Evolutionary conservation across 2,113 vertebrate species (phyloP), one percentile per base, ranked within the genome.

Genomic region (Myotis davidii): DNA sequence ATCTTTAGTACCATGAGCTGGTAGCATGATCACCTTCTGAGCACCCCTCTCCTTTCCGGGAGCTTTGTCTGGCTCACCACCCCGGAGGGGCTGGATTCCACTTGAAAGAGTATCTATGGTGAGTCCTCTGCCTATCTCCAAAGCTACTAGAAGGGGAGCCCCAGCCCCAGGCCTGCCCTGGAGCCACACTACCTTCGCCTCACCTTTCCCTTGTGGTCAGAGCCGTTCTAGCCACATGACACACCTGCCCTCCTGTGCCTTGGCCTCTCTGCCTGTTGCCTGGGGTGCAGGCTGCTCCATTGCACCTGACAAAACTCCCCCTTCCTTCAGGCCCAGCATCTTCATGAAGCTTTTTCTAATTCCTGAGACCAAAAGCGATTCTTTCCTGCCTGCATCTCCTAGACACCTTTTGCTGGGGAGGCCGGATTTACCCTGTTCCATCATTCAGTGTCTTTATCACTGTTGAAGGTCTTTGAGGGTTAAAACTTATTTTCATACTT

Each of bases 291-390:
- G 37, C 29, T 37, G 4, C 50, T 50, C 50, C 32, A 27, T 74
- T 48, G 45, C 25, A 18, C 59, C 48, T 20, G 50, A 85, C 52
- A 85, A 61, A 85, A 56, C 20, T 5, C 21, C 69, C 21, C 73
- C 23, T 85, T 61, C 70, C 72, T 59, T 39, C 74, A 69, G 78
- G 20, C 8, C 27, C 8, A 11, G 39, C 27, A 72, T 79, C 94
- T 83, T 59, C 39, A 65, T 8, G 85, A 89, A 50, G 37, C 20
- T 45, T 74, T 88, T 67, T 39, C 61, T 72, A 67, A 67, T 56
- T 9, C n/a, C 29, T 65, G 6, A 1, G 29, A 3, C 29, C 45
- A 69, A 76, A 74, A 50, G 34, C 1, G 20, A 27, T 29, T 29
- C 37, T 73, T 34, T 78, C 25, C 42, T 45, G 27, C 16, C 37